Evolutionary conservation across 1,140 invertebrate genomes (phyloP), one percentile per base, ranked within the genome.

Genomic region (Agrilus planipennis): DNA sequence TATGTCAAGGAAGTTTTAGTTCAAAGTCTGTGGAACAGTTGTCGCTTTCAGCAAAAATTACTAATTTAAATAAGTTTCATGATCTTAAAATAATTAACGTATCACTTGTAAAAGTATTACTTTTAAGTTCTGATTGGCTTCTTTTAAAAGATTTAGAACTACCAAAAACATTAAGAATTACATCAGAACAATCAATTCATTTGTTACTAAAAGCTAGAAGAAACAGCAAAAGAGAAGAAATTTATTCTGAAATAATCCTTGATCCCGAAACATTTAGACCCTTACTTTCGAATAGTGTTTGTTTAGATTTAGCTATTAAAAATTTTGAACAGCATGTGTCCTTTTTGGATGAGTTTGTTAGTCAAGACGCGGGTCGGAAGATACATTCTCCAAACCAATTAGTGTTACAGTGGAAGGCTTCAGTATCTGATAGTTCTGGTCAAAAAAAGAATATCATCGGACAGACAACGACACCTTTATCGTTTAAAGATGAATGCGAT

Each of bases 51-150:
- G 54, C 81, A 12, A 72, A 72, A 42, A 60, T 78, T 2, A 75
- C 75, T 47, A 84, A 83, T 58, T 64, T 72, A 7, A 79, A 79
- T 63, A 72, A 76, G 48, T 61, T 72, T n/a, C 70, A 77, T 41
- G 67, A 75, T 53, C 58, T 68, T 1, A 65, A 71, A 25, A 62
- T 69, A 22, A 71, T 73, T 21, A 73, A 79, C 52, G 68, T 82
- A 23, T 63, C 67, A 31, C 46, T 78, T n/a, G 60, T 66, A 2
- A 70, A 74, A 45, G 64, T 76, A 14, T 67, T 65, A 2, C 62
- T 76, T 38, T 61, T 73, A 20, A 76, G 75, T 53, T 49, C 61
- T 11, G 45, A 51, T 7, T 79, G 76, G 77, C 49, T 55, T 11
- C 47, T 73, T 7, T 58, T 57, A 5, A 57, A 60, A 12, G 58